Evolutionary conservation across 2,113 vertebrate species (phyloP).

Genomic region (Hydrolagus affinis): DNA sequence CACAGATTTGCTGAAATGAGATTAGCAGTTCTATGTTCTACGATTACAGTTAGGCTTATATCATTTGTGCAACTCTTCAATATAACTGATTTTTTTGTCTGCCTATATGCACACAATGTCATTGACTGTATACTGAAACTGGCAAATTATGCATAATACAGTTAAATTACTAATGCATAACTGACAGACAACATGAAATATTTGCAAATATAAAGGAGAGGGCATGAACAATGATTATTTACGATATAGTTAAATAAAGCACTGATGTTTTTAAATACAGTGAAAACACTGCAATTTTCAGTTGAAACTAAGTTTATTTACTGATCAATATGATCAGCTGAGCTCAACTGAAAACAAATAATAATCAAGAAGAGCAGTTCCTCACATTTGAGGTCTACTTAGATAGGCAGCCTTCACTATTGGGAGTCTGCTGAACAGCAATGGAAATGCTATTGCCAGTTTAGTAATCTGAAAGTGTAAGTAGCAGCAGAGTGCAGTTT

Average conservation of each 20-base stretch:
- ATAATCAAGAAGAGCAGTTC: slow-evolving; percentile 68
- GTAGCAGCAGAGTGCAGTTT: slow-evolving; percentile 67
- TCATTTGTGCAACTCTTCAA: slow-evolving; percentile 87
- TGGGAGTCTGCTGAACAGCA: slow-evolving; percentile 78
- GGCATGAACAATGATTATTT: slow-evolving; percentile 56
- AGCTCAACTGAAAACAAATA: slow-evolving; percentile 66
- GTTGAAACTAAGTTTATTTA: slow-evolving; percentile 73
- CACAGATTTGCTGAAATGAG: slow-evolving; percentile 77
- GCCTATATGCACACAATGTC: slow-evolving; percentile 84
- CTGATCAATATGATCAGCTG: slow-evolving; percentile 99
- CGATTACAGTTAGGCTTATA: slow-evolving; percentile 86
- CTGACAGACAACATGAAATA: slow-evolving; percentile 69
- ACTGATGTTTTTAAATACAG: slow-evolving; percentile 81
- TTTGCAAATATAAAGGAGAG: slow-evolving; percentile 66
- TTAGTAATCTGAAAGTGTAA: slow-evolving; percentile 49
- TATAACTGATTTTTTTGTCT: slow-evolving; percentile 63
- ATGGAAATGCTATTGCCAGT: slow-evolving; percentile 46
- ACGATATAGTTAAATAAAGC: slow-evolving; percentile 76
- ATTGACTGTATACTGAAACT: slow-evolving; percentile 74
- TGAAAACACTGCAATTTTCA: slow-evolving; percentile 88
- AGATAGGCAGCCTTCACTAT: slow-evolving; percentile 78
- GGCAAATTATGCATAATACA: slow-evolving; percentile 82
- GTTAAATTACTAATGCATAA: slow-evolving; percentile 89
- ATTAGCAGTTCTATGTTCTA: slow-evolving; percentile 97
- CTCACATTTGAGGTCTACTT: slow-evolving; percentile 72